Percentiles rank a stretch among this genome's conserved stretches.
phyloP scores from a whole-genome alignment of 2,888 invertebrate species.

The Eupithecia inturbata region DNA sequence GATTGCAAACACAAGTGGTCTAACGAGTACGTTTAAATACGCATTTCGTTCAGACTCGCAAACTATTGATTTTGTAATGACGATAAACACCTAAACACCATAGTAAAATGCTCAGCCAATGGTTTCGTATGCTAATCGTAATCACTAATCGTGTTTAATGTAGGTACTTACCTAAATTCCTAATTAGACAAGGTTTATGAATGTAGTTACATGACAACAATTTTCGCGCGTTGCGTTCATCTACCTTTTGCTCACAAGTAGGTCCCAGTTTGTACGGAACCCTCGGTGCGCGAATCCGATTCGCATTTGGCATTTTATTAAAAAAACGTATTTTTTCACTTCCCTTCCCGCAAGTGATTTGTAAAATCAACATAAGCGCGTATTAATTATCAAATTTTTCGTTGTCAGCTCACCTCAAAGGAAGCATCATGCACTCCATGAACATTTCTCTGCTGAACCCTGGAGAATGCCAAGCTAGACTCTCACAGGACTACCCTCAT shows the following conservation, averaged over 20 bases:
- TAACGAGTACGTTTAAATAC: too few species aligned
- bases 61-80: background rate
- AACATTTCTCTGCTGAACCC: slow-evolving; percentile 86
- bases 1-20: too few species aligned
- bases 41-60: background rate
- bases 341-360: too few species aligned
- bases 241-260: too few species aligned
- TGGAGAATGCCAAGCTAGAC: slow-evolving; percentile 85
- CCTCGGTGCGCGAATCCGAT: too few species aligned
- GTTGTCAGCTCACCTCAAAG: slow-evolving; percentile 88
- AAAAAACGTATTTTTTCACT: too few species aligned
- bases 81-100: slow-evolving; percentile 10
- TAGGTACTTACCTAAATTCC: background rate
- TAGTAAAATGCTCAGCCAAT: slow-evolving; percentile 22
- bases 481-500: slow-evolving; percentile 83
- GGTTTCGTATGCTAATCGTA: slow-evolving; percentile 20
- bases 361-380: too few species aligned
- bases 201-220: too few species aligned
- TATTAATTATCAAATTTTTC: background rate
- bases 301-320: too few species aligned
- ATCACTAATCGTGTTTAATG: slow-evolving; percentile 5
- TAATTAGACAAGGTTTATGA: slow-evolving; percentile 5
- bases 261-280: too few species aligned
- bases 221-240: too few species aligned
- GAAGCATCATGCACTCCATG: slow-evolving; percentile 90